phyloP scores from a whole-genome alignment of 2,888 invertebrate genomes.

The Spialia ferax region DNA sequence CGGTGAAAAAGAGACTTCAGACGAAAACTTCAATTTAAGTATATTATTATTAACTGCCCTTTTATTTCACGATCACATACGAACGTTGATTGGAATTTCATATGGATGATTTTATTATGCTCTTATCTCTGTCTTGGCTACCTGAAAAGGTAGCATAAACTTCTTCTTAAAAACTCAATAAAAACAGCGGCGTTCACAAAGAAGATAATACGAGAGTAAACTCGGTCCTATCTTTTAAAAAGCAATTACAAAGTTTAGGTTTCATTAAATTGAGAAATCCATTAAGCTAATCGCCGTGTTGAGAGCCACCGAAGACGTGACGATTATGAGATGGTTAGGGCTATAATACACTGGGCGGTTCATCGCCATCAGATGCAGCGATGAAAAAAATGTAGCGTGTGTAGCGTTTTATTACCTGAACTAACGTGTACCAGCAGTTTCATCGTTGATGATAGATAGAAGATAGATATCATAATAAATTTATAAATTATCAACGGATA shows the following conservation, averaged over 20 bases:
- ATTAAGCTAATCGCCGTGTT: slow-evolving; percentile 80
- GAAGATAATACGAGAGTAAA: slow-evolving; percentile 53
- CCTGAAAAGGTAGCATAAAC: slow-evolving; percentile 14
- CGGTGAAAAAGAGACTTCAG: no score
- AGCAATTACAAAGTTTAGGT: slow-evolving; percentile 75
- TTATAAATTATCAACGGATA: no score
- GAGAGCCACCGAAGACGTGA: slow-evolving; percentile 74
- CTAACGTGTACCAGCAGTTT: not conserved
- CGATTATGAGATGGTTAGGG: slow-evolving; percentile 76
- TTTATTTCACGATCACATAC: not conserved
- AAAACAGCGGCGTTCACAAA: slow-evolving; percentile 38
- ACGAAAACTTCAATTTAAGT: no score
- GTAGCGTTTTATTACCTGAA: not conserved
- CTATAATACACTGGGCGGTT: not conserved
- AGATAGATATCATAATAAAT: no score
- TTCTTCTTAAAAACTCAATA: slow-evolving; percentile 20
- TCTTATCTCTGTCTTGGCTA: slow-evolving; percentile 17
- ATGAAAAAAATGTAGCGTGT: not conserved
- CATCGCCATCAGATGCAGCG: not conserved
- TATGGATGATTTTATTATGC: slow-evolving; percentile 1
- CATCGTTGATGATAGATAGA: no score
- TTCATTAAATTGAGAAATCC: slow-evolving; percentile 82
- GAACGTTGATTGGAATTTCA: not conserved
- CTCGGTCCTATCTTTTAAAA: slow-evolving; percentile 71
- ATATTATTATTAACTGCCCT: not conserved